Conservation (phyloP, 2,888 invertebrate species). For the Automeris io region DNA sequence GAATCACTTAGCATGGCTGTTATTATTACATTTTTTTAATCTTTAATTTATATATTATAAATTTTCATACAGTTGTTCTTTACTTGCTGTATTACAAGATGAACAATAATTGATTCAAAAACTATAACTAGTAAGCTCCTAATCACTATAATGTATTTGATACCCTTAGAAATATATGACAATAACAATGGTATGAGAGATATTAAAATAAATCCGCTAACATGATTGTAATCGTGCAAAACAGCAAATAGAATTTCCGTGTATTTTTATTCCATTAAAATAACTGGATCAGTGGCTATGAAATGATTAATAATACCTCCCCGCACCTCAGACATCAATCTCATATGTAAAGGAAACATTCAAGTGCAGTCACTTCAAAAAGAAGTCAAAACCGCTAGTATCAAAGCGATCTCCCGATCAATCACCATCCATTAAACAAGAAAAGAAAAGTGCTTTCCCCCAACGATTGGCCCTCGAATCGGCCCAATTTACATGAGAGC, state of each 20-base stretch:
- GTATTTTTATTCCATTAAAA: neutral
- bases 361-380: conserved; percentile 56
- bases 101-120: too few relatives aligned
- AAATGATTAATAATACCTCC: conserved; percentile 5
- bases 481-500: conserved; percentile 77
- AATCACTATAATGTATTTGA: too few relatives aligned
- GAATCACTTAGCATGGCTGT: neutral
- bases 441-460: conserved; percentile 76
- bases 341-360: conserved; percentile 28
- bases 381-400: conserved; percentile 72
- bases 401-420: conserved; percentile 67
- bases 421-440: conserved; percentile 77
- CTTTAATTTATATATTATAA: too few relatives aligned
- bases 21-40: neutral
- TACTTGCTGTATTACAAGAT: too few relatives aligned
- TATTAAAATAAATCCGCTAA: too few relatives aligned
- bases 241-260: neutral
- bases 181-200: too few relatives aligned
- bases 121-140: too few relatives aligned
- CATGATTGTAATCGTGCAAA: neutral
- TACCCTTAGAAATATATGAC: too few relatives aligned
- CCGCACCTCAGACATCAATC: conserved; percentile 10
- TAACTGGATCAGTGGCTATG: neutral
- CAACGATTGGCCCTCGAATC: conserved; percentile 73
- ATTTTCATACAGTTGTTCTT: too few relatives aligned